A percentile compares a stretch with the other conserved stretches of the same genome.
Conservation (phyloP, 2,888 invertebrate species). For the Cheilosia urbana region DNA sequence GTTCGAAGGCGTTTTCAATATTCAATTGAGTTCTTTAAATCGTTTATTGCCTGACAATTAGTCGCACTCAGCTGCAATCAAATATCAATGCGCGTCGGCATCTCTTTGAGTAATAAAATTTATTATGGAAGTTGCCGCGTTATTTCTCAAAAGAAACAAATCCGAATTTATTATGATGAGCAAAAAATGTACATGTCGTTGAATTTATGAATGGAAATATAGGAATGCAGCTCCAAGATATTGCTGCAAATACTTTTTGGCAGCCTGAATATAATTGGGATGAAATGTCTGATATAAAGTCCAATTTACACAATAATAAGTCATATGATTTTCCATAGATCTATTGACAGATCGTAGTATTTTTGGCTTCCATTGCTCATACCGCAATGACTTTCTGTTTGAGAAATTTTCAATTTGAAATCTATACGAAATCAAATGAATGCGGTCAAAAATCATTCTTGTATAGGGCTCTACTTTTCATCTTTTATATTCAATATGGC, state of each 20-base stretch:
- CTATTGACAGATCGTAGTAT: too few relatives aligned
- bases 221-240: not conserved
- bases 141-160: conserved; percentile 30
- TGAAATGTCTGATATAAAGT: not conserved
- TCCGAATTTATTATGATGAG: conserved; percentile 29
- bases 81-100: conserved; percentile 34
- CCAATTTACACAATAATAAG: not conserved
- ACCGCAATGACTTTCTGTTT: too few relatives aligned
- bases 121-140: conserved; percentile 28
- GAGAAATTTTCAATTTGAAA: too few relatives aligned
- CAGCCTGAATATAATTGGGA: not conserved
- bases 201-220: conserved; percentile 14
- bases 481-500: too few relatives aligned
- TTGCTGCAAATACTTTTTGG: not conserved
- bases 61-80: conserved; percentile 52
- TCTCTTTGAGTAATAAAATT: conserved; percentile 51
- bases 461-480: too few relatives aligned
- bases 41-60: conserved; percentile 58
- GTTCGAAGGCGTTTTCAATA: conserved; percentile 64
- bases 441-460: too few relatives aligned
- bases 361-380: too few relatives aligned
- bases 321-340: too few relatives aligned
- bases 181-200: not conserved
- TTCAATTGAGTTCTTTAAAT: conserved; percentile 49
- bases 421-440: too few relatives aligned